Percentiles rank a stretch among this genome's conserved stretches.
phyloP scores from a whole-genome alignment of 2,888 invertebrate genomes.

The Globia sparganii region DNA sequence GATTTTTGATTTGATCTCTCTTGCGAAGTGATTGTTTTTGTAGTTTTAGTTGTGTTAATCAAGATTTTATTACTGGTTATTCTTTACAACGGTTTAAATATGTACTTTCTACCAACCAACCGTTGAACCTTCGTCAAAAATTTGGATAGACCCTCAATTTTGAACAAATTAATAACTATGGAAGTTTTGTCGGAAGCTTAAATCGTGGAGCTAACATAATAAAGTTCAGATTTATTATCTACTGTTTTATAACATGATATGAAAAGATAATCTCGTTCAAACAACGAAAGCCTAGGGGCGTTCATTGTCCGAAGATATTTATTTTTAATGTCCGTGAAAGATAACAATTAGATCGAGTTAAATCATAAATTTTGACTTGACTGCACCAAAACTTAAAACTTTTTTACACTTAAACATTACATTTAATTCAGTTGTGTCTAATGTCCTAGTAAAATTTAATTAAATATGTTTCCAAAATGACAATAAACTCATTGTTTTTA shows the following conservation, averaged over 20 bases:
- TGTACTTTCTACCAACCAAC: neutral
- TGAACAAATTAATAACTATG: neutral
- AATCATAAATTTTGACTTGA: conserved; percentile 20
- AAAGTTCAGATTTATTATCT: conserved; percentile 23
- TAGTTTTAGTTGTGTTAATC: conserved; percentile 12
- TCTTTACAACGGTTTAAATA: neutral
- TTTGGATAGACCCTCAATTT: neutral
- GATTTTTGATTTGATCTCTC: conserved; percentile 61
- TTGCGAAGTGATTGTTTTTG: conserved; percentile 44
- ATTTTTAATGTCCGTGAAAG: conserved; percentile 41
- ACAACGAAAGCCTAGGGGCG: conserved; percentile 63
- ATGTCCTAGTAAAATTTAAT: conserved; percentile 19
- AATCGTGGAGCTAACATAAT: conserved; percentile 11
- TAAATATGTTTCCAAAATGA: conserved; percentile 51
- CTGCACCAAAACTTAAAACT: conserved; percentile 9
- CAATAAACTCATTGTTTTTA: conserved; percentile 62
- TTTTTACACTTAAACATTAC: conserved; percentile 20
- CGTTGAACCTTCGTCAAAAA: neutral
- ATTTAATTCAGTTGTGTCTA: conserved; percentile 1
- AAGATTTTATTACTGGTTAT: conserved; percentile 15
- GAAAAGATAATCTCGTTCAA: conserved; percentile 62
- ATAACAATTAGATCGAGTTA: conserved; percentile 21
- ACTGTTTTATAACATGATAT: conserved; percentile 56
- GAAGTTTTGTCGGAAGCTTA: neutral
- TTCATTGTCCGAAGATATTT: conserved; percentile 30